These are phyloP conservation scores for Eurypyga helias DNA, from an alignment of 2,113 vertebrate species.

Conservation along the genomic window DNA sequence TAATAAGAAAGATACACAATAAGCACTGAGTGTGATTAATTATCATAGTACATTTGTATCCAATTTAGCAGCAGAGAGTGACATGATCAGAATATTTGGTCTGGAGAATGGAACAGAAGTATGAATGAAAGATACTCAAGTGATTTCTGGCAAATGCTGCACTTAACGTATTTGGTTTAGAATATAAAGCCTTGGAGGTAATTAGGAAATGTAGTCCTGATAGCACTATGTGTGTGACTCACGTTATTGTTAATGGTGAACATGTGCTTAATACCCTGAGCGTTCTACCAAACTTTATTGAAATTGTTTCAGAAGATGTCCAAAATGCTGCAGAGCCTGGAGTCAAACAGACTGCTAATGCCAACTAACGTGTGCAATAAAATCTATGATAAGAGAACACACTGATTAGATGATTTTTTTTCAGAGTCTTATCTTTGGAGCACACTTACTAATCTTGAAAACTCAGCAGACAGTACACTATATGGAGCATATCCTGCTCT, in stretches of 20 bases:
- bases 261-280: constrained; percentile 40
- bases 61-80: constrained; percentile 50
- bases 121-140: constrained; percentile 40
- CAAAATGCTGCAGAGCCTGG: not conserved
- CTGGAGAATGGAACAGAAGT: not conserved
- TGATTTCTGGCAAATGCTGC: not conserved
- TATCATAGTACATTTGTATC: constrained; percentile 50
- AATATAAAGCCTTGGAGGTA: not conserved
- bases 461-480: not conserved
- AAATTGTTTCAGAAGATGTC: constrained; percentile 11
- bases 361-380: not conserved
- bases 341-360: constrained; percentile 42
- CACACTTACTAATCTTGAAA: not conserved
- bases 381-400: not conserved
- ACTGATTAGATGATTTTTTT: not conserved
- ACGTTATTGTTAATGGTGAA: constrained; percentile 11
- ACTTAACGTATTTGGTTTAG: not conserved
- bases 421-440: not conserved
- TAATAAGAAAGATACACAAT: constrained; percentile 59
- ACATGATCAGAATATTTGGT: constrained; percentile 13
- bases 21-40: constrained; percentile 61
- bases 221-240: not conserved
- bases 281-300: constrained; percentile 15
- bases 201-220: constrained; percentile 9
- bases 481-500: not conserved